Conservation (phyloP, 2,113 vertebrate species). For the Myrmecobius fasciatus region DNA sequence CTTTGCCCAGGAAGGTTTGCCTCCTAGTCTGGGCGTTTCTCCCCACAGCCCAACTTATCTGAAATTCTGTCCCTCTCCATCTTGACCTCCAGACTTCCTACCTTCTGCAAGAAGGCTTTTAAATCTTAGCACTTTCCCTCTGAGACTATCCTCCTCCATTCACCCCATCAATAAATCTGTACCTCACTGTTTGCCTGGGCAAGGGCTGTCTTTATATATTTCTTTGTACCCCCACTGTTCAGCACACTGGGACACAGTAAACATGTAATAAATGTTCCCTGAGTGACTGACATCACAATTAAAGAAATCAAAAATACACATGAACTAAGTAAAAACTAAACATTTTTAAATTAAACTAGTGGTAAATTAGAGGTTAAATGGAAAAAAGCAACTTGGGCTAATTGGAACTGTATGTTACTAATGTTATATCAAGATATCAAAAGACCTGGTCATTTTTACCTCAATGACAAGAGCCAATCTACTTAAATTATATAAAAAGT, state of each 20-base stretch:
- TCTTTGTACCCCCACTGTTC: neutral
- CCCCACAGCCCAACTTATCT: neutral
- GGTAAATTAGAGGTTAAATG: conserved; percentile 17
- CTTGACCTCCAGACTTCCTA: neutral
- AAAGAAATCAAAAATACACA: neutral
- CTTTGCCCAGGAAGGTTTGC: too few relatives aligned
- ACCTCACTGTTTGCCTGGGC: neutral
- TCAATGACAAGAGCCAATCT: conserved; percentile 36
- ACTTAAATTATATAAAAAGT: conserved; percentile 47
- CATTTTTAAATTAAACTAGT: neutral
- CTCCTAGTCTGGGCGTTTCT: neutral
- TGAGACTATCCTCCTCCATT: neutral
- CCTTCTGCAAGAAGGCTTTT: too few relatives aligned
- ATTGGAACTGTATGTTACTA: conserved; percentile 10
- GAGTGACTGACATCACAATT: neutral
- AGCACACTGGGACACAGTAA: neutral
- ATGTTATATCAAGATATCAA: conserved; percentile 42
- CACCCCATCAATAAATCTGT: neutral
- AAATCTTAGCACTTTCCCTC: neutral
- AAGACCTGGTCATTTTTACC: neutral
- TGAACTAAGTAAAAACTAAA: neutral
- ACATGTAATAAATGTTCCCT: neutral
- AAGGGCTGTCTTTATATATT: neutral
- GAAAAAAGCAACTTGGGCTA: conserved; percentile 37
- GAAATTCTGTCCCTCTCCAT: neutral